Conservation (phyloP, 2,797 vertebrate genomes). For the Catamblyrhynchus diadema region DNA sequence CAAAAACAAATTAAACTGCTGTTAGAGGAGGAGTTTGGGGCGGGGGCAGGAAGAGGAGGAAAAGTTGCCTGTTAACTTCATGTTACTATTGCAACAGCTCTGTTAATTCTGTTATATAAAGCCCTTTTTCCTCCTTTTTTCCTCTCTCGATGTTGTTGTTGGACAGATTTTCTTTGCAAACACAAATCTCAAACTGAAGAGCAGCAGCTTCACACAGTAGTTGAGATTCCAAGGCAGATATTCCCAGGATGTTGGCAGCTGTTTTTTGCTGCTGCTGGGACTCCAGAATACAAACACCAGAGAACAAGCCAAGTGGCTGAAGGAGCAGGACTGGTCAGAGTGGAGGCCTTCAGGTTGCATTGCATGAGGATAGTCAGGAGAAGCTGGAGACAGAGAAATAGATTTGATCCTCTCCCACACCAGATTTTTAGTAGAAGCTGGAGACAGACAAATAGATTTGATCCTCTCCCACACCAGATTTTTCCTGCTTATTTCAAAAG, state of each 20-base stretch:
- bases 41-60: neutral
- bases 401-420: too few relatives aligned
- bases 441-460: too few relatives aligned
- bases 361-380: neutral
- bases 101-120: constrained; percentile 58
- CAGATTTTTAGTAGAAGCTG: too few relatives aligned
- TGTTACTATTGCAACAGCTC: constrained; percentile 31
- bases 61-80: constrained; percentile 37
- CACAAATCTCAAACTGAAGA: constrained; percentile 52
- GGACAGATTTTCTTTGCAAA: constrained; percentile 60
- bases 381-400: too few relatives aligned
- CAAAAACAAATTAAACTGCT: constrained; percentile 57
- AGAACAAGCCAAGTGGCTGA: neutral
- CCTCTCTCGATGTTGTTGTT: constrained; percentile 46
- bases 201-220: constrained; percentile 60
- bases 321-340: neutral
- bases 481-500: neutral
- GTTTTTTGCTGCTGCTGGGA: constrained; percentile 30
- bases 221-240: constrained; percentile 64
- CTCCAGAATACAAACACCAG: neutral
- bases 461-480: too few relatives aligned
- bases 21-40: constrained; percentile 2
- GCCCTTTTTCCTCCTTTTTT: constrained; percentile 51
- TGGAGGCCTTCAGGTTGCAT: neutral
- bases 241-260: constrained; percentile 63